Evolutionary conservation across 2,113 vertebrate species (phyloP), one percentile per base, ranked within the genome.

Genomic region (Chiloscyllium plagiosum): DNA sequence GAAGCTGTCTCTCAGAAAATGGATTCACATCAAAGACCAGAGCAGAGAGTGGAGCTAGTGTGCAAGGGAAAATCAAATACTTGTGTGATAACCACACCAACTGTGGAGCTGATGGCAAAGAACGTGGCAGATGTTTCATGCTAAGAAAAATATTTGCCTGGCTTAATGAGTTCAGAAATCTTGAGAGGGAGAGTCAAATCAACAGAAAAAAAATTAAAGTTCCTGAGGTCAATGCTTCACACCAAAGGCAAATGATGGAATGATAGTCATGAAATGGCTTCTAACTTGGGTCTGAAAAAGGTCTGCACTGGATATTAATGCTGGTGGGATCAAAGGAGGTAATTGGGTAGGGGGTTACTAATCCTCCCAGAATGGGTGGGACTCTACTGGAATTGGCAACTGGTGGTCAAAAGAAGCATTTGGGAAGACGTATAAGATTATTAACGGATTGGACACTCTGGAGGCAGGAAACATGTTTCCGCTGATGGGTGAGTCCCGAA

Each of bases 41-140:
- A 52, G 24, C 50, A 61, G n/a, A 65, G 56, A n/a, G 61, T 17
- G 6, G 24, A 61, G 52, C 50, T 65, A 29, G 47, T 24, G 10
- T 90, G 87, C 52, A n/a, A 61, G 61, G 61, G 26, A 52, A 90
- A 90, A 90, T 90, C 87, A 90, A 61, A 90, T 52, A 90, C 87
- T 61, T 12, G 87, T 33, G 56, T 61, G 50, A 90, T 26, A 90
- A 61, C 50, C 87, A 29, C 87, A 90, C 87, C 26, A 90, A 90
- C 87, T 90, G 87, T 65, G 26, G 29, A 90, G 50, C 29, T 90
- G 50, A 90, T 19, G 56, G 87, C 52, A 7, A 22, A 89, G 50
- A 89, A 12, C 7, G 24, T 29, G 50, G 86, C 47, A 89, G 86
- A 56, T 89, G 47, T 89, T 87, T 89, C 29, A 56, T 89, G 89